phyloP scores from a whole-genome alignment of 64 coral and sea anemone genomes.

The Pocillopora verrucosa region DNA sequence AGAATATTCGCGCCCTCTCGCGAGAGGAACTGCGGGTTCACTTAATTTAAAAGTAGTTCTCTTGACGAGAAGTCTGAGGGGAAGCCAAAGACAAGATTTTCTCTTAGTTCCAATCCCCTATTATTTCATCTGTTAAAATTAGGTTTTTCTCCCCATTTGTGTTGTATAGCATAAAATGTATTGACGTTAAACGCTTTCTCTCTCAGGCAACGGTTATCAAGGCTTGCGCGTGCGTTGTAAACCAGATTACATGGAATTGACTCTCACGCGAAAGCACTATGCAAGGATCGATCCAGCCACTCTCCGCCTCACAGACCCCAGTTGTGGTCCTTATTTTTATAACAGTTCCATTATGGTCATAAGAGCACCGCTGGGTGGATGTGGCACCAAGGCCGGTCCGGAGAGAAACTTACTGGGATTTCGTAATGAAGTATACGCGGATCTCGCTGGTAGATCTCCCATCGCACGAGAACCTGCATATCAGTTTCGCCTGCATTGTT shows the following conservation, averaged over 20 bases:
- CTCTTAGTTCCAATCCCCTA: too few species aligned
- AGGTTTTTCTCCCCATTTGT: not conserved
- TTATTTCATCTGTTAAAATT: too few species aligned
- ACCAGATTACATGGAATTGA: slow-evolving; percentile 60
- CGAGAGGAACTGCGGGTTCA: too few species aligned
- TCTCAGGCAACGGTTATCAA: not conserved
- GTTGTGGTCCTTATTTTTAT: slow-evolving; percentile 22
- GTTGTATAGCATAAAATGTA: not conserved
- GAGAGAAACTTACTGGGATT: slow-evolving; percentile 60
- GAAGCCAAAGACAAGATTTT: too few species aligned
- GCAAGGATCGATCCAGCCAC: slow-evolving; percentile 55
- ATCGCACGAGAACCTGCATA: slow-evolving; percentile 64
- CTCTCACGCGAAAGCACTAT: slow-evolving; percentile 33
- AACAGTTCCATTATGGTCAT: slow-evolving; percentile 70
- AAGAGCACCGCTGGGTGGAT: slow-evolving; percentile 65
- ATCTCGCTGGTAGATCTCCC: slow-evolving; percentile 34
- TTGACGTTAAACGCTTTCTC: not conserved
- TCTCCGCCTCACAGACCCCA: slow-evolving; percentile 26
- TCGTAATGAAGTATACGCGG: slow-evolving; percentile 62
- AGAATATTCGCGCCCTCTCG: too few species aligned
- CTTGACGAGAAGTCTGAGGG: too few species aligned
- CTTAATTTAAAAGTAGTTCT: too few species aligned
- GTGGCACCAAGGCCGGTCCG: slow-evolving; percentile 34
- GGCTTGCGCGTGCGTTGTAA: slow-evolving; percentile 56
- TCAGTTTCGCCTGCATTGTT: slow-evolving; percentile 60